Percentiles rank a stretch among this genome's conserved stretches.
Evolutionary conservation across 2,888 invertebrate genomes (phyloP).

Genomic region (Drepanosiphum platanoidis): DNA sequence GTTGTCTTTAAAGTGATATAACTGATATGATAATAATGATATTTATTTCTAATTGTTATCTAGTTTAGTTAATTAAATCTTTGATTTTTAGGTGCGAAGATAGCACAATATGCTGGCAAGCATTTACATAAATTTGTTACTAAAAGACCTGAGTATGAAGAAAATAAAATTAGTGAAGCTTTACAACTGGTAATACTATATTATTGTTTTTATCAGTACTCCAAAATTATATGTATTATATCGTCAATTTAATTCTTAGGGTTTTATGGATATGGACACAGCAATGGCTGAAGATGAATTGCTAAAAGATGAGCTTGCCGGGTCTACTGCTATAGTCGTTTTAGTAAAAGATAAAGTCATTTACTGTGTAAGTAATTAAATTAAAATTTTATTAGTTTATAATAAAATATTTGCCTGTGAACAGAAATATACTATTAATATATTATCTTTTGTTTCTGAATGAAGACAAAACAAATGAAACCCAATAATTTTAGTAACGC

Average conservation of each 20-base stretch:
- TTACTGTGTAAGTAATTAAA: constrained; percentile 84
- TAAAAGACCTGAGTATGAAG: constrained; percentile 82
- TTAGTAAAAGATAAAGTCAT: constrained; percentile 85
- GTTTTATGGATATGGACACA: constrained; percentile 90
- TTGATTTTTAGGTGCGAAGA: constrained; percentile 78
- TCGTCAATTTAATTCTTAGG: constrained; percentile 68
- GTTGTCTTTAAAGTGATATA: neutral
- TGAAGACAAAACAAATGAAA: no score
- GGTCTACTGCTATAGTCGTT: constrained; percentile 91
- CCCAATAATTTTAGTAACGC: no score
- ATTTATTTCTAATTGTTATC: neutral
- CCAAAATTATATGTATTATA: neutral
- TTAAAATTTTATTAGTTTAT: no score
- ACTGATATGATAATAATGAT: no score
- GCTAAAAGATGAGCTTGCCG: constrained; percentile 91
- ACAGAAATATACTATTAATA: no score
- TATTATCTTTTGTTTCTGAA: no score
- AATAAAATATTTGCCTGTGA: no score
- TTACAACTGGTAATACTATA: constrained; percentile 76
- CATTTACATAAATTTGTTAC: constrained; percentile 93
- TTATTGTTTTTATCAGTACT: neutral
- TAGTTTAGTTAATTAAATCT: neutral
- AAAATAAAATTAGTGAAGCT: constrained; percentile 85
- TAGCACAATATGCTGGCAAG: constrained; percentile 94
- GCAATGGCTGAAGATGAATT: constrained; percentile 90